Evolutionary conservation across 2,888 invertebrate genomes (phyloP).

Genomic region (Athalia cordata): DNA sequence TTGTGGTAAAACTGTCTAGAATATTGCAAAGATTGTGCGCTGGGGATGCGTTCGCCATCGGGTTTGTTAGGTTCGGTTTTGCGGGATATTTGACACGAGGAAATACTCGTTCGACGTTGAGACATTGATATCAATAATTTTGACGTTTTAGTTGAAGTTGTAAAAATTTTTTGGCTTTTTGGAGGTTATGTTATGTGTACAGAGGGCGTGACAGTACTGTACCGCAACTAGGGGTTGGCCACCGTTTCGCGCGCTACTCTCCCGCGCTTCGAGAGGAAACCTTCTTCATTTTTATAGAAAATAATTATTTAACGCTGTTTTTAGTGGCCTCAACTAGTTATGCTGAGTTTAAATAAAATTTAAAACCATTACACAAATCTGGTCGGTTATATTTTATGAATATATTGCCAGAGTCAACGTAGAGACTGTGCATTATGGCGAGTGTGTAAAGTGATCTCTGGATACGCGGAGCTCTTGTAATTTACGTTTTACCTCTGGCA

Average conservation of each 20-base stretch:
- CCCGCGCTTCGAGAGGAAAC: conserved; percentile 66
- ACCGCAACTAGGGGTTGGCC: conserved; percentile 68
- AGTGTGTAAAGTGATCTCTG: conserved; percentile 59
- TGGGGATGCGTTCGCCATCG: conserved; percentile 20
- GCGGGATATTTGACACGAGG: not conserved
- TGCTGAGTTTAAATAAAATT: conserved; percentile 48
- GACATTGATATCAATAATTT: conserved; percentile 11
- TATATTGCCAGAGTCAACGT: conserved; percentile 26
- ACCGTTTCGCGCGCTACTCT: conserved; percentile 69
- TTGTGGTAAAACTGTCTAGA: not conserved
- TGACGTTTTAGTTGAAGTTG: conserved; percentile 1
- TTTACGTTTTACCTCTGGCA: conserved; percentile 52
- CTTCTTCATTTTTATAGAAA: conserved; percentile 55
- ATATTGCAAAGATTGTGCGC: conserved; percentile 41
- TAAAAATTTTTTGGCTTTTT: conserved; percentile 40
- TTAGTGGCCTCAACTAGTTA: conserved; percentile 22
- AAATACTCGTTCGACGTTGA: not conserved
- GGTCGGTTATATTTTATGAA: conserved; percentile 22
- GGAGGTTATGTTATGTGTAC: conserved; percentile 69
- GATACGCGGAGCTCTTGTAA: conserved; percentile 58
- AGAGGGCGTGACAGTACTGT: conserved; percentile 69
- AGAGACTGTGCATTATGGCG: conserved; percentile 66
- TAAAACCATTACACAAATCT: conserved; percentile 46
- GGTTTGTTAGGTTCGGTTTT: conserved; percentile 14
- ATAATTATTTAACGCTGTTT: conserved; percentile 49